Conservation (phyloP, 2,113 vertebrate genomes). For the Cyphomyrus discorhynchus region DNA sequence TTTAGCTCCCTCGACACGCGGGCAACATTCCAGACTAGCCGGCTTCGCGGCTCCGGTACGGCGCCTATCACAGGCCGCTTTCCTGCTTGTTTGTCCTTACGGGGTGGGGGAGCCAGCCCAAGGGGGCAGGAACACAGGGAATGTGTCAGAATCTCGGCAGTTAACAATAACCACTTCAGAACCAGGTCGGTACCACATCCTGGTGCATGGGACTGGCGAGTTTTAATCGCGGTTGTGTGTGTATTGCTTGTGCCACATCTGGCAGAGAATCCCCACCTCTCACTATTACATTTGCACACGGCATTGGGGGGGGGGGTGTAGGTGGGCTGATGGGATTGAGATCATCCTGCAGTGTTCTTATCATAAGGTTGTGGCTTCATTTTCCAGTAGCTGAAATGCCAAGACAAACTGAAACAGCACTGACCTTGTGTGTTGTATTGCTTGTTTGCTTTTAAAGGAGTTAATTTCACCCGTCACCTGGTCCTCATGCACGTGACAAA, state of each 20-base stretch:
- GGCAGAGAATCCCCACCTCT: not conserved
- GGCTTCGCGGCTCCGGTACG: not conserved
- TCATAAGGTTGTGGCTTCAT: not conserved
- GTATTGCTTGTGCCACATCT: not conserved
- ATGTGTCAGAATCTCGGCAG: not conserved
- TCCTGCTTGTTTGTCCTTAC: not conserved
- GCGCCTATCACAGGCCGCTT: not conserved
- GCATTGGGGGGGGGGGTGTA: not conserved
- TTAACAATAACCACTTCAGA: not conserved
- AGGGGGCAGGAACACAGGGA: not conserved
- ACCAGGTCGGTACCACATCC: not conserved
- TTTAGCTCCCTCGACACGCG: not conserved
- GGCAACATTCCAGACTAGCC: not conserved
- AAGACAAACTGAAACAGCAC: not conserved
- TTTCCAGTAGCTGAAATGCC: not conserved
- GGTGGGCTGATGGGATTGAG: not conserved
- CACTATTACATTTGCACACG: not conserved
- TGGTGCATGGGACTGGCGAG: not conserved
- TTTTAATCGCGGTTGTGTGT: not conserved
- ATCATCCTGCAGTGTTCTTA: not conserved
- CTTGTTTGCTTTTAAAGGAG: conserved; percentile 15
- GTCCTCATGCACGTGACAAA: not conserved
- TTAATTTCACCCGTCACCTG: conserved; percentile 4
- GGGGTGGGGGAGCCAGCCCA: not conserved
- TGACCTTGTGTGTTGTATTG: not conserved